Evolutionary conservation across 2,113 vertebrate species (phyloP), one percentile per base, ranked within the genome.

Genomic region (Myotis yumanensis): DNA sequence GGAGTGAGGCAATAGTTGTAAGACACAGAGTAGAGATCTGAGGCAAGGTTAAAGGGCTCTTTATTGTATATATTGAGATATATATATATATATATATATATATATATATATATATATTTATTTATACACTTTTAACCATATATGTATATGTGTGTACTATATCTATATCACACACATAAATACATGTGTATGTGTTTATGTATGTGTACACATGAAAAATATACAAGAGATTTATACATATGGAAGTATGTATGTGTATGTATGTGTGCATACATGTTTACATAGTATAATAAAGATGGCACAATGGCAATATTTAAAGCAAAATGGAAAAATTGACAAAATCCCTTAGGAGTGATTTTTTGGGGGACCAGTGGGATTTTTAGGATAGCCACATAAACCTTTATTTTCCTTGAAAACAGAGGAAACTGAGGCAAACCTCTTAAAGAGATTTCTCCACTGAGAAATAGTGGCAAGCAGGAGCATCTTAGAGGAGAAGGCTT

Each of bases 241-340:
- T 28, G 17, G 54, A 86, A 15, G 1, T 12, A 28, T 52, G 0
- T 66, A 7, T 69, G 15, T 40, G 7, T 69, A 15, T n/a, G 4
- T n/a, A 10, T 93, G 30, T 79, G 3, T 28, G 8, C 46, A 59
- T 91, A 12, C 32, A 90, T 75, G 75, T 68, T 68, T 35, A 54
- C 43, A 54, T 51, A 43, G 15, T 64, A 57, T 69, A 54, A 72
- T 30, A 81, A 95, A 72, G 23, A 40, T 23, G 75, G 20, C 17
- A 77, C 5, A 10, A 48, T 81, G n/a, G 72, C 7, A 57, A 48
- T 30, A 62, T 85, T 87, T 51, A 86, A 80, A 93, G 25, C 17
- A 85, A 92, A 77, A 72, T 77, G 25, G 5, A 23, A 92, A 72
- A 81, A 52, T 40, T 85, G 69, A 37, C 46, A 94, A 92, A 95